A percentile compares a stretch with the other conserved stretches of the same genome.
These are phyloP conservation scores for Chromobotia macracanthus DNA, from an alignment of 2,797 vertebrate species.

Conservation along the genomic window DNA sequence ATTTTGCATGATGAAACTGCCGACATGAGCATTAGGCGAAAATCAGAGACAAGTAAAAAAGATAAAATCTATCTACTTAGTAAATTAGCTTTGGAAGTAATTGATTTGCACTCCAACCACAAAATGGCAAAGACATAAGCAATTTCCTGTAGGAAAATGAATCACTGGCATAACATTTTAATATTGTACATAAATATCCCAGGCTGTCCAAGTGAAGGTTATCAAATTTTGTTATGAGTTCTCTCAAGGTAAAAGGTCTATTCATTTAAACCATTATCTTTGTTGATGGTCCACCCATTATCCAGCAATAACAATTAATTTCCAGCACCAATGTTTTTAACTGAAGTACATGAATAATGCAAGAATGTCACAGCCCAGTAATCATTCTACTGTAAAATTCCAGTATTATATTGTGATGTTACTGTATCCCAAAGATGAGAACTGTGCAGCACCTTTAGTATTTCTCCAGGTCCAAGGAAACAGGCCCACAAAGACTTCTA, in stretches of 20 bases:
- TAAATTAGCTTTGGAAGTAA: neutral
- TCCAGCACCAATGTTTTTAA: neutral
- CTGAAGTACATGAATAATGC: constrained; percentile 8
- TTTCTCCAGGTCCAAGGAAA: neutral
- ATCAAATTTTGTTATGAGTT: neutral
- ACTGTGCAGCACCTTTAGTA: neutral
- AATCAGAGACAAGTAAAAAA: constrained; percentile 50
- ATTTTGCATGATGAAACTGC: neutral
- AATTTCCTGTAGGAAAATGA: neutral
- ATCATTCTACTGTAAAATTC: neutral
- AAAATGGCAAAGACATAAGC: neutral
- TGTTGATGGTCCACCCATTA: neutral
- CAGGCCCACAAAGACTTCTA: neutral
- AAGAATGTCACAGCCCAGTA: constrained; percentile 16
- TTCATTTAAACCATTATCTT: neutral
- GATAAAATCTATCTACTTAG: neutral
- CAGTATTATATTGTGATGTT: constrained; percentile 2
- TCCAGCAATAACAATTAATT: neutral
- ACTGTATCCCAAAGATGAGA: neutral
- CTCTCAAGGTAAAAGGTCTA: neutral
- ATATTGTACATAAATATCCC: neutral
- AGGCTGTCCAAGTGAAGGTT: constrained; percentile 23
- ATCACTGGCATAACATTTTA: neutral
- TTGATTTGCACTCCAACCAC: neutral
- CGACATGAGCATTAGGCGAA: constrained; percentile 53